phyloP scores from a whole-genome alignment of 2,113 vertebrate genomes.

The Ardeotis arabs region DNA sequence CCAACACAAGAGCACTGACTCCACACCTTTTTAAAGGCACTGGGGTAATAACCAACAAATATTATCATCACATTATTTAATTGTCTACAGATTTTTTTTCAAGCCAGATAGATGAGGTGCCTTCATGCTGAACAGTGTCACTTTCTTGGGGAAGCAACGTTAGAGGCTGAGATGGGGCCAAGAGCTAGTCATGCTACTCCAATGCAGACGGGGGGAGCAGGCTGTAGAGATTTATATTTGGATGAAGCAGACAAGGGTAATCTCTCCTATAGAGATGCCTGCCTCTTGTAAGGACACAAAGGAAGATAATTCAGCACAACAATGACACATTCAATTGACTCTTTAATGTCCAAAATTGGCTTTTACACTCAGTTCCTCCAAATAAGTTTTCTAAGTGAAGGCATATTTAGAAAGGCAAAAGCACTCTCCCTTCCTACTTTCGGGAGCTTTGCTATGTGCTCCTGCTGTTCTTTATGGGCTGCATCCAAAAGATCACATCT shows the following conservation, averaged over 20 bases:
- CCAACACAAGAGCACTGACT: not conserved
- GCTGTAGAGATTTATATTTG: not conserved
- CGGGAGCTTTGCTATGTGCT: not conserved
- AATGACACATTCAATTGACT: not conserved
- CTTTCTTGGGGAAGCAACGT: not conserved
- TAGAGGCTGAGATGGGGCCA: not conserved
- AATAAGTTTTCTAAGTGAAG: not conserved
- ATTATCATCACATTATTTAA: not conserved
- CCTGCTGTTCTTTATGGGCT: not conserved
- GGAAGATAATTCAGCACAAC: not conserved
- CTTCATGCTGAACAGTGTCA: not conserved
- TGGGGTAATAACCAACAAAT: not conserved
- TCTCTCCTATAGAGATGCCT: not conserved
- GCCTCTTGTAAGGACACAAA: not conserved
- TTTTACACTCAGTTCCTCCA: not conserved
- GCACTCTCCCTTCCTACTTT: not conserved
- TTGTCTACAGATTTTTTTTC: not conserved
- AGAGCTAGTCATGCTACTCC: not conserved
- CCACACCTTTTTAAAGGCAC: not conserved
- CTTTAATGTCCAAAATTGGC: not conserved
- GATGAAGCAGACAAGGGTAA: not conserved
- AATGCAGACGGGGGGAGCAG: accelerated
- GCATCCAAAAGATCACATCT: not conserved
- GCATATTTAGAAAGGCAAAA: not conserved
- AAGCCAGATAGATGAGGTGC: accelerated